Evolutionary conservation across 2,113 vertebrate species (phyloP).

Genomic region (western clawed frog (Xenopus tropicalis)): UCB_Xtro_10.0 CM004445.2:56326501-56327000

Average conservation of each 20-base stretch:
- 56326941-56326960: no score
- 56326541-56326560: no score
- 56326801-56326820: not conserved
- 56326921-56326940: no score
- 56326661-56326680: not conserved
- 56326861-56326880: not conserved
- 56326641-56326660: not conserved
- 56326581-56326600: no score
- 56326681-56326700: not conserved
- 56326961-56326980: no score
- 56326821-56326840: not conserved
- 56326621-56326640: not conserved
- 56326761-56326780: slow-evolving; percentile 2
- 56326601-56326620: not conserved
- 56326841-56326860: slow-evolving; percentile 6
- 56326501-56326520: no score
- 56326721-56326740: not conserved
- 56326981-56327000: no score
- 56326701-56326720: not conserved
- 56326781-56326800: not conserved
- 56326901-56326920: no score
- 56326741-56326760: not conserved
- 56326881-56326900: slow-evolving; percentile 1
- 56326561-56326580: no score
- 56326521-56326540: no score